These are phyloP conservation scores for Tanytarsus gracilentus DNA, from an alignment of 2,888 invertebrate species.

Conservation along the genomic window DNA sequence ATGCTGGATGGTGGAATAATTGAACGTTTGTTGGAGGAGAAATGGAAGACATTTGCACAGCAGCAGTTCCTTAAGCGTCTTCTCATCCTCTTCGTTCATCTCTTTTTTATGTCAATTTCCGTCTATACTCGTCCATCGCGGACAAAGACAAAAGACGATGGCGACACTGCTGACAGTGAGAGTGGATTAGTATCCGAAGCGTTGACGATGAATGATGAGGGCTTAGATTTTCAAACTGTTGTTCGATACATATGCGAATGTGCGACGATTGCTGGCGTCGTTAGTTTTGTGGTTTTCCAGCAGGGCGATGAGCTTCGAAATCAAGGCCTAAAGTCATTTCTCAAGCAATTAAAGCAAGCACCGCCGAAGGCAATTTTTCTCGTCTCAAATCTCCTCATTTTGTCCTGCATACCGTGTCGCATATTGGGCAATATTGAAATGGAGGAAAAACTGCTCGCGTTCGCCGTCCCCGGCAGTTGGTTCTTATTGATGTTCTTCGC, in stretches of 20 bases:
- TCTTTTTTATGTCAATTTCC: slow-evolving; percentile 78
- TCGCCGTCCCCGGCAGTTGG: slow-evolving; percentile 94
- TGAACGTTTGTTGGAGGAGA: slow-evolving; percentile 91
- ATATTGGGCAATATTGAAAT: slow-evolving; percentile 60
- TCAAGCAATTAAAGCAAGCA: slow-evolving; percentile 84
- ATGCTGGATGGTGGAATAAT: slow-evolving; percentile 99
- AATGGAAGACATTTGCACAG: slow-evolving; percentile 99
- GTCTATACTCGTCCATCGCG: slow-evolving; percentile 76
- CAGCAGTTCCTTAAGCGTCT: slow-evolving; percentile 88
- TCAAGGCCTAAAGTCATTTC: slow-evolving; percentile 81
- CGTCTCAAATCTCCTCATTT: slow-evolving; percentile 77
- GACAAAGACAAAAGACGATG: slow-evolving; percentile 33
- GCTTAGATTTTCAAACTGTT: slow-evolving; percentile 42
- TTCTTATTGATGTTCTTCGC: slow-evolving; percentile 98
- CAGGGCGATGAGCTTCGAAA: slow-evolving; percentile 92
- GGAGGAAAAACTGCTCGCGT: slow-evolving; percentile 86
- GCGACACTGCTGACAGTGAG: slow-evolving; percentile 32
- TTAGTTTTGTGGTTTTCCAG: slow-evolving; percentile 82
- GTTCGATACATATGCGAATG: slow-evolving; percentile 71
- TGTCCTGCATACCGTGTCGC: slow-evolving; percentile 84
- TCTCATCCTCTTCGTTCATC: slow-evolving; percentile 75
- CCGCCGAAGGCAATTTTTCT: slow-evolving; percentile 93
- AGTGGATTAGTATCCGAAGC: slow-evolving; percentile 43
- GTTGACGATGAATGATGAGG: slow-evolving; percentile 37
- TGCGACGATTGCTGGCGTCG: slow-evolving; percentile 73